These are phyloP conservation scores for Dichetophora obliterata DNA, from an alignment of 2,888 invertebrate genomes.

Conservation along the genomic window DNA sequence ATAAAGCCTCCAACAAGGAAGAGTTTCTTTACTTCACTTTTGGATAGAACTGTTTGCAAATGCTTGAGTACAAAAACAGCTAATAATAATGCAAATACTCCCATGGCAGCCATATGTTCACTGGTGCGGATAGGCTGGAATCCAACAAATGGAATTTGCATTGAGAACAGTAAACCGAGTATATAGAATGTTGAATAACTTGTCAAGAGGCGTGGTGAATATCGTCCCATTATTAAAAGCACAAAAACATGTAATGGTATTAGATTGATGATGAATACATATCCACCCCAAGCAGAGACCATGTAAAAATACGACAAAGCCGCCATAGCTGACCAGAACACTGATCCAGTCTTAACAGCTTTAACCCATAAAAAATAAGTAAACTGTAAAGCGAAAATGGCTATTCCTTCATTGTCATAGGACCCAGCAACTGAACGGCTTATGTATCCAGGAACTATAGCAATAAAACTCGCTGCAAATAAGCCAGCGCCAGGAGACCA, in stretches of 20 bases:
- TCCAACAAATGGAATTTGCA: slow-evolving; percentile 97
- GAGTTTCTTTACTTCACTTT: slow-evolving; percentile 90
- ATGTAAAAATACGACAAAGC: slow-evolving; percentile 99
- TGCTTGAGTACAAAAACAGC: slow-evolving; percentile 90
- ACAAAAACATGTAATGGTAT: slow-evolving; percentile 98
- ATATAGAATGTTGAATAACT: slow-evolving; percentile 98
- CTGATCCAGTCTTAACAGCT: slow-evolving; percentile 96
- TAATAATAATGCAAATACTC: slow-evolving; percentile 94
- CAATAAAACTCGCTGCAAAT: slow-evolving; percentile 99
- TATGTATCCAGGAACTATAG: slow-evolving; percentile 98
- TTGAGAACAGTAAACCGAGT: slow-evolving; percentile 92
- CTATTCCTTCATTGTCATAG: slow-evolving; percentile 99
- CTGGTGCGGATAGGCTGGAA: slow-evolving; percentile 99
- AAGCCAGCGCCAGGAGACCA: slow-evolving; percentile 97
- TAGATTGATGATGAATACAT: slow-evolving; percentile 99
- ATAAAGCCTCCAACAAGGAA: slow-evolving; percentile 83
- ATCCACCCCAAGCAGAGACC: slow-evolving; percentile 99
- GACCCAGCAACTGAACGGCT: slow-evolving; percentile 99
- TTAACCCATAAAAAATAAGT: slow-evolving; percentile 99
- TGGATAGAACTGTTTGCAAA: slow-evolving; percentile 87
- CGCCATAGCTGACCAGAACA: slow-evolving; percentile 95
- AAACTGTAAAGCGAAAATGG: slow-evolving; percentile 98
- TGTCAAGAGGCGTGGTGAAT: slow-evolving; percentile 90
- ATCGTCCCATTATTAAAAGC: slow-evolving; percentile 94
- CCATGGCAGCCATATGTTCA: slow-evolving; percentile 99